Conservation (phyloP, 2,113 vertebrate species). For the Ornithorhynchus anatinus region DNA sequence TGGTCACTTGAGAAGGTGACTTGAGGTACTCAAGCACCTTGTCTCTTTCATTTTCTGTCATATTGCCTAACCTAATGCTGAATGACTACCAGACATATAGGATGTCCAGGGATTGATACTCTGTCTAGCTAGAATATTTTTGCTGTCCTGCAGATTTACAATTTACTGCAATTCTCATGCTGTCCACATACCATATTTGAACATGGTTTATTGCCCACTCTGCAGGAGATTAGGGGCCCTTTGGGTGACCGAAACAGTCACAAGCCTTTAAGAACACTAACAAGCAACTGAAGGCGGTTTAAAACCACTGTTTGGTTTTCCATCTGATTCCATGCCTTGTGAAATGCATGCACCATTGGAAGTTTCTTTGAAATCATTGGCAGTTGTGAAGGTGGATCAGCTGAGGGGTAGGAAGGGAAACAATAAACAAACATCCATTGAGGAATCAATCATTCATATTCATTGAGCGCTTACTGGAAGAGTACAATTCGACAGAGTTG, state of each 20-base stretch:
- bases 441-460: too few relatives aligned
- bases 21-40: too few relatives aligned
- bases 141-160: conserved; percentile 31
- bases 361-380: conserved; percentile 55
- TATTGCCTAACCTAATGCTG: too few relatives aligned
- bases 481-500: too few relatives aligned
- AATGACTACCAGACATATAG: too few relatives aligned
- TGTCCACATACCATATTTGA: conserved; percentile 24
- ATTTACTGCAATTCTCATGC: conserved; percentile 44
- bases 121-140: conserved; percentile 16
- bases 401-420: conserved; percentile 42
- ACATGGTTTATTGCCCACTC: conserved; percentile 45
- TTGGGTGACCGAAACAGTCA: conserved; percentile 40
- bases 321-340: background rate
- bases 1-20: too few relatives aligned
- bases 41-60: too few relatives aligned
- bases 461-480: too few relatives aligned
- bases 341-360: conserved; percentile 44
- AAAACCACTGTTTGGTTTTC: conserved; percentile 42
- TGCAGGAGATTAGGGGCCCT: conserved; percentile 45
- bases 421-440: conserved; percentile 51
- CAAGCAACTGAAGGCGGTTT: conserved; percentile 49
- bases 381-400: conserved; percentile 44
- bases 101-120: background rate
- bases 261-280: conserved; percentile 52